Conservation (phyloP, 1,140 invertebrate species). For the Eriocheir sinensis region DNA sequence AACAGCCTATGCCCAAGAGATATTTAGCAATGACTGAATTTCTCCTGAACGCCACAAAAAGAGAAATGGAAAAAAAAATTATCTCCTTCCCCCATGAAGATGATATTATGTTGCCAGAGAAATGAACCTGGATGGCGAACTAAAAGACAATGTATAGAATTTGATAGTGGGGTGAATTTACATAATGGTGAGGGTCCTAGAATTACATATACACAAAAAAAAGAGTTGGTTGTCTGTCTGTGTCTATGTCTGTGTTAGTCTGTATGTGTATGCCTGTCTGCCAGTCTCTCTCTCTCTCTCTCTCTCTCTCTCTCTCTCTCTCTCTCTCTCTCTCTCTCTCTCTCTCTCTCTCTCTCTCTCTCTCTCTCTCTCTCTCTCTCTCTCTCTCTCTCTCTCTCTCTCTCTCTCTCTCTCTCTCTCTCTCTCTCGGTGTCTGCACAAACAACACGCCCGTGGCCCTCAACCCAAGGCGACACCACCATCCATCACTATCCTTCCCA, state of each 20-base stretch:
- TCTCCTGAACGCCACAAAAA: no score
- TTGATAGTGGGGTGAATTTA: no score
- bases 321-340: conserved; percentile 5
- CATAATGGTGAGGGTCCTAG: background rate
- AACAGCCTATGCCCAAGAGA: no score
- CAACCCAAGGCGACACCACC: background rate
- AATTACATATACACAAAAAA: no score
- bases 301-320: conserved; percentile 48
- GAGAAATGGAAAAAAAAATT: no score
- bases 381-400: background rate
- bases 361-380: conserved; percentile 14
- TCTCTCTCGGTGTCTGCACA: background rate
- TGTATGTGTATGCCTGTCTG: background rate
- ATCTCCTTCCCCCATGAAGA: no score
- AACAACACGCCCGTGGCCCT: background rate
- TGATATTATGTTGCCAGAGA: no score
- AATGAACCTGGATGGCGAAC: no score
- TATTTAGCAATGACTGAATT: no score
- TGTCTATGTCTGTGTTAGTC: background rate
- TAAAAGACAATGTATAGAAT: no score
- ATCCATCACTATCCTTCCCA: conserved; percentile 41
- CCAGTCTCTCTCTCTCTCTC: background rate
- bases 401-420: conserved; percentile 43
- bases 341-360: conserved; percentile 14
- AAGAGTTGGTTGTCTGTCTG: no score